Conservation (phyloP, 1,140 invertebrate species). For the Brachionus plicatilis region DNA sequence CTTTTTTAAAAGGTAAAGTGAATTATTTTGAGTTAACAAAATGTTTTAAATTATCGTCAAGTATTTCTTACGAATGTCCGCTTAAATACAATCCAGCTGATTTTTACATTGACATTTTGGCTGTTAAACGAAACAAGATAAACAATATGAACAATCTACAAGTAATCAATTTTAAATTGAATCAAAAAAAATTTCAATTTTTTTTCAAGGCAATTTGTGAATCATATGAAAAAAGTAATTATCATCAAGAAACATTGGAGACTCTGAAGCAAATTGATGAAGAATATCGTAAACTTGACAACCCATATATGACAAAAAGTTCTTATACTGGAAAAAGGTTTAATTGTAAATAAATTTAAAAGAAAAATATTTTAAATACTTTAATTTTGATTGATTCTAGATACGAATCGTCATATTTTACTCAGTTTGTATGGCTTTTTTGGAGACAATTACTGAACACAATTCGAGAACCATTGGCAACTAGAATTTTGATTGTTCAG, state of each 20-base stretch:
- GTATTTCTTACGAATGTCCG: conserved; percentile 57
- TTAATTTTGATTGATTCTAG: conserved; percentile 10
- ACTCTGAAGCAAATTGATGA: conserved; percentile 12
- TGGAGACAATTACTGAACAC: conserved; percentile 14
- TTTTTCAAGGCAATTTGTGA: conserved; percentile 42
- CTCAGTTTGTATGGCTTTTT: conserved; percentile 33
- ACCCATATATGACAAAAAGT: neutral
- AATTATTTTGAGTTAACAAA: conserved; percentile 42
- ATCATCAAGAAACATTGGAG: conserved; percentile 28
- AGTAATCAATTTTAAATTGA: conserved; percentile 64
- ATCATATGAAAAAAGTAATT: conserved; percentile 39
- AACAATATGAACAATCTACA: conserved; percentile 51
- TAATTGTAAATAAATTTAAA: neutral
- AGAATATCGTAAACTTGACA: neutral
- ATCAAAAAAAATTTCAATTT: conserved; percentile 65
- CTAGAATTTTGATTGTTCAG: conserved; percentile 79
- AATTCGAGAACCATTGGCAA: conserved; percentile 54
- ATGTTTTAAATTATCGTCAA: conserved; percentile 62
- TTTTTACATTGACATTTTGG: conserved; percentile 83
- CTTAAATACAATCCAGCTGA: conserved; percentile 89
- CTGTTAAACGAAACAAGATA: conserved; percentile 72
- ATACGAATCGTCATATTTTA: conserved; percentile 23
- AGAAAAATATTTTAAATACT: neutral
- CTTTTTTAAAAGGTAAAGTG: conserved; percentile 26
- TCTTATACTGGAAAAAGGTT: neutral